Percentiles rank a stretch among this genome's conserved stretches.
These are phyloP conservation scores for Nymphalis io DNA, from an alignment of 1,140 invertebrate genomes.

Conservation along the genomic window DNA sequence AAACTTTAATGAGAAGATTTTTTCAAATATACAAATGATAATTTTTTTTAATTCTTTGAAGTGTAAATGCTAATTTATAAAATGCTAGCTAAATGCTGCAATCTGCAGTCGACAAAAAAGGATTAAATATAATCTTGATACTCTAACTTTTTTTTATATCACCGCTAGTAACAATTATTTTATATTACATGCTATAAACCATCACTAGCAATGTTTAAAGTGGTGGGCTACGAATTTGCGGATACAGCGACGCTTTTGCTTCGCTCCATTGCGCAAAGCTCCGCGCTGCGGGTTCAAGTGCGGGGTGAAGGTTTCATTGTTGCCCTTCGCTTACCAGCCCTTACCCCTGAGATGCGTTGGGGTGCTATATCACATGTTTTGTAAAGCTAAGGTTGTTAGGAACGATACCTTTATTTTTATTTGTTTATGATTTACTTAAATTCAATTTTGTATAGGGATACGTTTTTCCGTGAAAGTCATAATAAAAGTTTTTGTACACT, in stretches of 20 bases:
- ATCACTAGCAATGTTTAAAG: slow-evolving; percentile 1
- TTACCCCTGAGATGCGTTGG: slow-evolving; percentile 40
- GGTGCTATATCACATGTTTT: slow-evolving; percentile 20
- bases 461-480: neutral
- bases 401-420: neutral
- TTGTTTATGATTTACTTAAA: neutral
- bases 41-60: neutral
- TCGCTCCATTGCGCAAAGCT: slow-evolving; percentile 67
- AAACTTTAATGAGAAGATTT: neutral
- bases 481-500: no score
- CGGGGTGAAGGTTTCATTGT: slow-evolving; percentile 74
- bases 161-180: neutral
- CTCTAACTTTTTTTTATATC: no score
- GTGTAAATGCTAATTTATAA: no score
- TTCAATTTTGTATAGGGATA: neutral
- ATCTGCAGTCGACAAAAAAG: no score
- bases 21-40: neutral
- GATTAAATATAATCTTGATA: no score
- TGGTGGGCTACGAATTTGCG: slow-evolving; percentile 11
- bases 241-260: slow-evolving; percentile 47
- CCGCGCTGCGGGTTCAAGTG: slow-evolving; percentile 70
- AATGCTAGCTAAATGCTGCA: no score
- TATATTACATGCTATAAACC: neutral
- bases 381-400: neutral
- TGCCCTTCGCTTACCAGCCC: slow-evolving; percentile 43